Percentiles rank a stretch among this genome's conserved stretches.
Conservation (phyloP, 2,113 vertebrate genomes). For the Physeter macrocephalus region DNA sequence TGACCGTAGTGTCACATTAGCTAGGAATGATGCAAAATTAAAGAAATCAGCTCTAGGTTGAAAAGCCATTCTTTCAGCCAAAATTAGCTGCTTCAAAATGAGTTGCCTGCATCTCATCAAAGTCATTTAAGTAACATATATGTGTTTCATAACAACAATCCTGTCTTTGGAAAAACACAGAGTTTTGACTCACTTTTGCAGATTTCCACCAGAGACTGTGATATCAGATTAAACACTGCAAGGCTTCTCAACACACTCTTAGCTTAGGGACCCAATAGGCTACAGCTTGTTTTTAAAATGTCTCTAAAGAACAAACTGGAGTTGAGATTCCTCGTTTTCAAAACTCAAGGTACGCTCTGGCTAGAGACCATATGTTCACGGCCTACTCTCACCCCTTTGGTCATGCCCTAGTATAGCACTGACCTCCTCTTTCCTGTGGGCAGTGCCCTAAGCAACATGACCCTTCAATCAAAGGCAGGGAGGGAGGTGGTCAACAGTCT, state of each 20-base stretch:
- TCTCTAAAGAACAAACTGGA: neutral
- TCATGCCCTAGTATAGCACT: neutral
- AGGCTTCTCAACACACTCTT: neutral
- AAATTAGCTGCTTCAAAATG: constrained; percentile 19
- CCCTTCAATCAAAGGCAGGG: neutral
- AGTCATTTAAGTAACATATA: neutral
- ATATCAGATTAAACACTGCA: neutral
- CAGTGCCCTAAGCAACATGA: neutral
- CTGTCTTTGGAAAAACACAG: neutral
- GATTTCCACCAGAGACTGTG: neutral
- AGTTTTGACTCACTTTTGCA: neutral
- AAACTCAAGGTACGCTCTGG: neutral
- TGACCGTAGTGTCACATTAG: neutral
- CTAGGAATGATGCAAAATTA: neutral
- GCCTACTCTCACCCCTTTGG: neutral
- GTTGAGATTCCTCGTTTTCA: constrained; percentile 2
- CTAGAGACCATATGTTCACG: neutral
- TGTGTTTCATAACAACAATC: neutral
- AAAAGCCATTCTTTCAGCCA: neutral
- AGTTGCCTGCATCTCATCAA: neutral
- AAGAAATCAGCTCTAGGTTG: neutral
- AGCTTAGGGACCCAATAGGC: neutral
- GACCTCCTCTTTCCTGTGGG: neutral
- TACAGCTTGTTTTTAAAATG: constrained; percentile 5
- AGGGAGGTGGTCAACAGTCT: neutral